These are phyloP conservation scores for Physella acuta DNA, from an alignment of 1,140 invertebrate genomes.

Conservation along the genomic window DNA sequence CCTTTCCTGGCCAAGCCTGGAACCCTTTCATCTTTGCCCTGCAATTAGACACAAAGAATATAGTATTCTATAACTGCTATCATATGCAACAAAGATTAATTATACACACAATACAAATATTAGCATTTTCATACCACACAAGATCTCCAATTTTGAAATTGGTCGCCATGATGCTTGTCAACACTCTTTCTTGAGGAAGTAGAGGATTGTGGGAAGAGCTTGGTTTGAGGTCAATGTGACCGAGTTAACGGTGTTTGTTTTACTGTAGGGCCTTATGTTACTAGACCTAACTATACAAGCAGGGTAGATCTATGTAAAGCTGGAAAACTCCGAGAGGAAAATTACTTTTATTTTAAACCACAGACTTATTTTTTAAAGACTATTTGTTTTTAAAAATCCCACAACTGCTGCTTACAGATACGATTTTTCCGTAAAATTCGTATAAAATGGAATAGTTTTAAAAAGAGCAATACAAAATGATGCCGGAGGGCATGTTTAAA, in stretches of 20 bases:
- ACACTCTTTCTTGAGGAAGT: conserved; percentile 18
- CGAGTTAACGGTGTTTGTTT: background rate
- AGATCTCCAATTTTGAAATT: conserved; percentile 73
- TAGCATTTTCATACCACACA: conserved; percentile 69
- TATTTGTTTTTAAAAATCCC: too few species aligned
- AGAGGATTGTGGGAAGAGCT: conserved; percentile 38
- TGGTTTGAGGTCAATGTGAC: background rate
- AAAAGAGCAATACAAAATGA: too few species aligned
- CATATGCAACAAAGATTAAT: too few species aligned
- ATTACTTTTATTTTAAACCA: too few species aligned
- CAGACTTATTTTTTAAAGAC: background rate
- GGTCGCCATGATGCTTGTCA: conserved; percentile 62
- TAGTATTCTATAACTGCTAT: too few species aligned
- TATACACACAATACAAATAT: conserved; percentile 13
- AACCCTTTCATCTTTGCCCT: conserved; percentile 96
- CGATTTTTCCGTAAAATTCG: too few species aligned
- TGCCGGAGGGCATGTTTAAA: too few species aligned
- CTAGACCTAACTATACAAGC: too few species aligned
- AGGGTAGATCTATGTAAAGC: too few species aligned
- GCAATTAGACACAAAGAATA: conserved; percentile 56
- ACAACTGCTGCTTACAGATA: too few species aligned
- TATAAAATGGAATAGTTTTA: too few species aligned
- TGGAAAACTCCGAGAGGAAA: too few species aligned
- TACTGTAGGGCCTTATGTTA: background rate
- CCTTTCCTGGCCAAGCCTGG: conserved; percentile 88